Conservation (phyloP, 2,888 invertebrate species). For the Eubasilissa splendida region DNA sequence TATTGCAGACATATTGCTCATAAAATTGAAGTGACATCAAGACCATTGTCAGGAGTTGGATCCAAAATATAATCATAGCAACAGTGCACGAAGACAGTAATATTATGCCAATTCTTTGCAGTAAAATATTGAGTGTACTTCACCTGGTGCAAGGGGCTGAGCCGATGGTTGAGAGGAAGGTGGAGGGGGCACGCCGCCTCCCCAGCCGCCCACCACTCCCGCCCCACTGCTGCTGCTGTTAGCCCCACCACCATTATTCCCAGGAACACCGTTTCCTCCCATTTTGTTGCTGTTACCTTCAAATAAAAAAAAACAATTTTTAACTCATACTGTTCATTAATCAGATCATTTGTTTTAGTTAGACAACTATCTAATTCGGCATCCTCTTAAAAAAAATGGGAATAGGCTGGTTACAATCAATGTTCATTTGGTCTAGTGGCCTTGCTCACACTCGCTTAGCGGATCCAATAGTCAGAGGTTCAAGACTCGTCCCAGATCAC, state of each 20-base stretch:
- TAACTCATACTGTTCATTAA: too few relatives aligned
- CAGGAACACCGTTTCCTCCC: conserved; percentile 58
- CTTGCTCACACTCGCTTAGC: too few relatives aligned
- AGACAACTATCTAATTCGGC: too few relatives aligned
- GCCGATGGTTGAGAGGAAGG: conserved; percentile 32
- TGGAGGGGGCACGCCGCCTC: conserved; percentile 11
- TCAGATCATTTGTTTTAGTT: too few relatives aligned
- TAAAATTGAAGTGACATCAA: conserved; percentile 27
- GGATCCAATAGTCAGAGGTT: too few relatives aligned
- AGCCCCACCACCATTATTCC: conserved; percentile 41
- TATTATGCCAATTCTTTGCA: too few relatives aligned
- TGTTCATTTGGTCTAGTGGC: too few relatives aligned
- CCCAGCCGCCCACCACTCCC: conserved; percentile 13
- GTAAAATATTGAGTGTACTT: neutral
- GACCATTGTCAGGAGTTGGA: conserved; percentile 43
- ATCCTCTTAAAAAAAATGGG: too few relatives aligned
- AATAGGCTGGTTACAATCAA: too few relatives aligned
- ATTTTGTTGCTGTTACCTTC: conserved; percentile 72
- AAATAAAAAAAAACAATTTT: conserved; percentile 49
- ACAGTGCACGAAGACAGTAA: neutral
- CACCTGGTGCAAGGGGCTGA: conserved; percentile 49
- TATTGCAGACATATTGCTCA: conserved; percentile 4
- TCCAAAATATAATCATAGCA: conserved; percentile 3
- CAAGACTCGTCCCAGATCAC: too few relatives aligned
- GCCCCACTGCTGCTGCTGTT: conserved; percentile 49